phyloP scores from a whole-genome alignment of 92 coral and sea anemone genomes.

The Parazoanthus atlanticus region DNA sequence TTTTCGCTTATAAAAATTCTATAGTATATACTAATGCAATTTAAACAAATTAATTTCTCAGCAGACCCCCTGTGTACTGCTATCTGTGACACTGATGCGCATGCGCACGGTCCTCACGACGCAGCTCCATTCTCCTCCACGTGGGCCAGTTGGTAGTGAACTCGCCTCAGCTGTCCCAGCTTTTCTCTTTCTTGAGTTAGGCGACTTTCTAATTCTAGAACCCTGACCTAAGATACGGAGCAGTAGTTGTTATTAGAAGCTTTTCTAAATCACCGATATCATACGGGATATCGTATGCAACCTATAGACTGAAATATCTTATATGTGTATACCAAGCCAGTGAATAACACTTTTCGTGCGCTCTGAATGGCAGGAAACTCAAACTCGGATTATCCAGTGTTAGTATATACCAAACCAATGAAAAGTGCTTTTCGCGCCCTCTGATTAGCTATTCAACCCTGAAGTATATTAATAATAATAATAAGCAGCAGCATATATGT shows the following conservation, averaged over 20 bases:
- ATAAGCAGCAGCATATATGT: no score
- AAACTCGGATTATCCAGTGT: no score
- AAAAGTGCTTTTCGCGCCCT: no score
- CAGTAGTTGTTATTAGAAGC: not conserved
- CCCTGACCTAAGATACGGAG: constrained; percentile 66
- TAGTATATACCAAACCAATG: no score
- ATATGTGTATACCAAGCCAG: no score
- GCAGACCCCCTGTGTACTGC: not conserved
- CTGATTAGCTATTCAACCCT: no score
- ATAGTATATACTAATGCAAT: not conserved
- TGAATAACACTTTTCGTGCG: no score
- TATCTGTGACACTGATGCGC: not conserved
- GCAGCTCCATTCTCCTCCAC: constrained; percentile 71
- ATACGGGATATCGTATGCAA: not conserved
- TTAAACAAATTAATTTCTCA: not conserved
- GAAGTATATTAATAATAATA: no score
- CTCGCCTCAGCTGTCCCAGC: constrained; percentile 88
- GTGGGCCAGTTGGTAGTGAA: constrained; percentile 94
- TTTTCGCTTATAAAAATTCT: not conserved
- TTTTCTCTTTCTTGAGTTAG: constrained; percentile 89
- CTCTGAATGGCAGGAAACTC: no score
- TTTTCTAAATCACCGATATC: not conserved
- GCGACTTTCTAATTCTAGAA: constrained; percentile 89
- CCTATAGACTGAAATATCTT: no score
- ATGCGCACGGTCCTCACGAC: not conserved